These are phyloP conservation scores for Hystrix brachyura DNA, from an alignment of 2,113 vertebrate species.

Conservation along the genomic window DNA sequence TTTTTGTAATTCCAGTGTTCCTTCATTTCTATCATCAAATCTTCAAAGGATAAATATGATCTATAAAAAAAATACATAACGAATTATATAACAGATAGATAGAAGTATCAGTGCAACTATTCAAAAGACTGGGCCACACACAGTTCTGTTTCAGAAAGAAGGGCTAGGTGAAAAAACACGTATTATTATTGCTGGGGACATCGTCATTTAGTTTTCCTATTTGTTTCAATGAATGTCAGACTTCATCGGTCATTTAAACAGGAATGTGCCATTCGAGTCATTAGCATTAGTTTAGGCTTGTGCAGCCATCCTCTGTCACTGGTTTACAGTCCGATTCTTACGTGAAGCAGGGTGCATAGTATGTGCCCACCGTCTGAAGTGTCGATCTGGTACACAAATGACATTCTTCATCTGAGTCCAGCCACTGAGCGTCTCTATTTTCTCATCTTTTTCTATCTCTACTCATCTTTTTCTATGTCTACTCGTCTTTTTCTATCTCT, in stretches of 20 bases:
- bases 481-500: background rate
- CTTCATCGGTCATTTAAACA: slow-evolving; percentile 34
- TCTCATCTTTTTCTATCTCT: background rate
- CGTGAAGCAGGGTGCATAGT: background rate
- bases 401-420: background rate
- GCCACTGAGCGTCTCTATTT: background rate
- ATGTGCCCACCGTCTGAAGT: background rate
- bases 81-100: background rate
- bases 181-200: background rate
- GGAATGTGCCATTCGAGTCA: background rate
- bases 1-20: background rate
- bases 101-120: background rate
- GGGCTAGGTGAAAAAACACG: background rate
- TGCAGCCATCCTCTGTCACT: background rate
- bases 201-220: background rate
- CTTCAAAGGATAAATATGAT: background rate
- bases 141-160: background rate
- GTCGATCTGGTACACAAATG: no score
- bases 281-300: background rate
- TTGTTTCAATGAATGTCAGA: background rate
- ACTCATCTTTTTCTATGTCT: background rate
- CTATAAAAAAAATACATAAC: background rate
- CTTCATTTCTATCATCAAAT: background rate
- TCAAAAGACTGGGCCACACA: background rate
- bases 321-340: background rate